Evolutionary conservation across 2,888 invertebrate genomes (phyloP).

Genomic region (Clitarchus hookeri): DNA sequence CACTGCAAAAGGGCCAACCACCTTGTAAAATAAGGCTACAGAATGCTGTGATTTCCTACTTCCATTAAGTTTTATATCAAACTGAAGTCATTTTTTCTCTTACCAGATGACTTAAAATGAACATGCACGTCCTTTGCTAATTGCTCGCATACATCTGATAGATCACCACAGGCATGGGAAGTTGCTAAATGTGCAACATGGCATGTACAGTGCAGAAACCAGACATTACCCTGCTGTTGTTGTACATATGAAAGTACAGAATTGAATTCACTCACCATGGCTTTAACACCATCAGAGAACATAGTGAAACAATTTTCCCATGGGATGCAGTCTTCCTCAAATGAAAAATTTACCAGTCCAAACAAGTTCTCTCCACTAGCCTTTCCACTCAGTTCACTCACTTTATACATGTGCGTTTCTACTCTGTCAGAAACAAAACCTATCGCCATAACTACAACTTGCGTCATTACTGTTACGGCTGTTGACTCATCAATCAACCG

Average conservation of each 20-base stretch:
- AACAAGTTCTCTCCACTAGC: conserved; percentile 25
- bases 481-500: conserved; percentile 11
- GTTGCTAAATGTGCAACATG: conserved; percentile 28
- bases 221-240: background rate
- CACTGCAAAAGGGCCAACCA: too few species aligned
- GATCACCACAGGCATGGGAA: conserved; percentile 16
- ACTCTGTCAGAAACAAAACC: background rate
- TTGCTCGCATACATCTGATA: conserved; percentile 10
- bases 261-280: conserved; percentile 15
- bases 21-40: too few species aligned
- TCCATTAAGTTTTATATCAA: background rate
- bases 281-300: conserved; percentile 22
- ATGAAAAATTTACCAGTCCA: background rate
- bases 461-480: background rate
- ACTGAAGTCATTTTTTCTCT: background rate
- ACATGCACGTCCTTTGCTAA: background rate
- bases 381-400: background rate
- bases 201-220: conserved; percentile 14
- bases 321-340: background rate
- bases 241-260: background rate
- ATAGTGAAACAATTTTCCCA: conserved; percentile 23
- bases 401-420: conserved; percentile 18
- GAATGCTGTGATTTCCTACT: too few species aligned
- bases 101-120: conserved; percentile 12
- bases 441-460: background rate